Base-by-base conservation (phyloP, 2,797 vertebrate species). In the Rousettus madagascariensis region DNA sequence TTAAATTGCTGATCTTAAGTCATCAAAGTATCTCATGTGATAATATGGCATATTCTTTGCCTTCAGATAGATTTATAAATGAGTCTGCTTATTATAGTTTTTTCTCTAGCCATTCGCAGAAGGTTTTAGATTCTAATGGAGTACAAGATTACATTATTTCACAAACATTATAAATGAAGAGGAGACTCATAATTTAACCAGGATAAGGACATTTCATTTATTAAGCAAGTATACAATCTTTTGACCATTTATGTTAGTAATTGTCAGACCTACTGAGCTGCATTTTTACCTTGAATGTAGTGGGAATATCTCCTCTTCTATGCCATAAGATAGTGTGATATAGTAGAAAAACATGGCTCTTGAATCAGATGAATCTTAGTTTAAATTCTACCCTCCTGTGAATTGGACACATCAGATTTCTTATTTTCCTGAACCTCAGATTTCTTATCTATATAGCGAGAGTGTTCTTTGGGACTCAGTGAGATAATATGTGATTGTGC, bases 31-130 rank as follows among this genome's bases (percentile, higher is more conserved):
- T 55, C 57, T 72, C 30, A 69, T 49, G 24, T 22, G 92, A 41
- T n/a, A 77, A 30, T 68, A 30, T 75, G 30, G 11, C 74, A 6
- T 87, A 55, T 16, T 6, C 0, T 5, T 79, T 86, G 30, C 3
- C 17, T 91, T 93, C 22, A 75, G 16, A 63, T 49, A 75, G 43
- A 72, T 86, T 84, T 51, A 65, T 72, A 69, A 86, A 82, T 75
- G 6, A 82, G 65, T 86, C 7, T 78, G 6, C 6, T 80, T 3
- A 49, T 22, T 13, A 2, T 46, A 63, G 19, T 61, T 95, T 94
- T 91, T 91, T 11, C 17, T 51, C 15, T 95, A 87, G 28, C 13
- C 24, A 63, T 87, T 93, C 84, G 43, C 86, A 68, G 95, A 87
- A 51, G 43, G 13, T 59, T 79, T 94, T 93, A 61, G 2, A 49